These are phyloP conservation scores for Mastigias papua DNA, from an alignment of 30 jellyfish, hydroid and myxozoan species.

Conservation along the genomic window DNA sequence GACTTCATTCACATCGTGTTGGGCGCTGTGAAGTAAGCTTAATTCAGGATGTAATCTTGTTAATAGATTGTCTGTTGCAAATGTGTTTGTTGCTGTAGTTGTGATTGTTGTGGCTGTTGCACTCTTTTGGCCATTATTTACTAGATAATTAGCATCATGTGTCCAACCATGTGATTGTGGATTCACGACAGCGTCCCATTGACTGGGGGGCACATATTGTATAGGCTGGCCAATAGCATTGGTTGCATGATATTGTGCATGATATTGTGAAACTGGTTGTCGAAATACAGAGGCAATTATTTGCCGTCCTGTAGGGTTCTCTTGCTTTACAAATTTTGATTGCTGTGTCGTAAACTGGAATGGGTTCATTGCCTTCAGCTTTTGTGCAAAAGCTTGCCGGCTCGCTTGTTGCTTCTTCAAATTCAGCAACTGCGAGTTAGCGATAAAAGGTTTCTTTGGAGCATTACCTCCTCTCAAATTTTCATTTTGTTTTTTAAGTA, in stretches of 20 bases:
- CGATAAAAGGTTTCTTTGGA: slow-evolving; percentile 3
- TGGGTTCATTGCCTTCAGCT: slow-evolving; percentile 6
- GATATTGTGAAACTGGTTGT: background rate
- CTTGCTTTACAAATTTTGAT: slow-evolving; percentile 13
- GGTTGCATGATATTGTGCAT: slow-evolving; percentile 4
- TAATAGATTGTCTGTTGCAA: slow-evolving; percentile 50
- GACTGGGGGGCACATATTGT: slow-evolving; percentile 75
- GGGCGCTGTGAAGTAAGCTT: slow-evolving; percentile 51
- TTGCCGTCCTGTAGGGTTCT: slow-evolving; percentile 31
- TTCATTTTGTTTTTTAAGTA: background rate
- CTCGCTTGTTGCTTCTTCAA: slow-evolving; percentile 19
- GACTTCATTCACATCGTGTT: slow-evolving; percentile 63
- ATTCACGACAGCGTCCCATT: slow-evolving; percentile 47
- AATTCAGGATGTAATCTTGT: slow-evolving; percentile 65
- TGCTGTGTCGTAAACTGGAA: background rate
- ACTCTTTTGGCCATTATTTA: background rate
- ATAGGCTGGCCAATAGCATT: slow-evolving; percentile 6
- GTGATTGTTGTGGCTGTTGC: background rate
- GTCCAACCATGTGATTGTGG: background rate
- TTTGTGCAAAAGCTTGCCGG: slow-evolving; percentile 1
- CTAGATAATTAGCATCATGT: slow-evolving; percentile 7
- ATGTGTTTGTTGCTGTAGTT: slow-evolving; percentile 9
- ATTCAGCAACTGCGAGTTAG: slow-evolving; percentile 9
- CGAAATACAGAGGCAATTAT: slow-evolving; percentile 2
- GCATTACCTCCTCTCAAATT: slow-evolving; percentile 31